A percentile compares a stretch with the other conserved stretches of the same genome.
These are phyloP conservation scores for Sebastes steindachneri DNA, from an alignment of 2,797 vertebrate genomes.

Conservation along the genomic window DNA sequence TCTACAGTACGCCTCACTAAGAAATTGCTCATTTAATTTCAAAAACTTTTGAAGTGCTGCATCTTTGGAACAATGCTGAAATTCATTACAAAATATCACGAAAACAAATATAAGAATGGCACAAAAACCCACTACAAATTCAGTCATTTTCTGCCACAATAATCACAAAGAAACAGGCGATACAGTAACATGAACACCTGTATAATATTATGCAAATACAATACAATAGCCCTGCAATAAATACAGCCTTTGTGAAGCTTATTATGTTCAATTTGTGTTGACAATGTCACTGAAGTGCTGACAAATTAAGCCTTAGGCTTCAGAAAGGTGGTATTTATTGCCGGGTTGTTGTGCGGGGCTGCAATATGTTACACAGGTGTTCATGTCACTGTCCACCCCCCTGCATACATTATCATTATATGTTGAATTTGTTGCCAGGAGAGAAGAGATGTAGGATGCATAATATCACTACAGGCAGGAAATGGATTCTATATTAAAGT, in stretches of 20 bases:
- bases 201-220: constrained; percentile 1
- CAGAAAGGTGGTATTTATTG: constrained; percentile 20
- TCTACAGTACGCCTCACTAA: neutral
- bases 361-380: constrained; percentile 26
- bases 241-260: constrained; percentile 3
- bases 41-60: neutral
- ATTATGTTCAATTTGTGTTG: constrained; percentile 17
- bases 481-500: constrained; percentile 10
- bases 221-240: constrained; percentile 15
- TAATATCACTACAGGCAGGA: neutral
- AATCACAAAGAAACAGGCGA: neutral
- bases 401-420: constrained; percentile 19
- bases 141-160: neutral
- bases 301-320: constrained; percentile 21
- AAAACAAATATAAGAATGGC: neutral
- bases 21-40: neutral
- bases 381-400: constrained; percentile 9
- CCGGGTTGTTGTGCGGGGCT: neutral
- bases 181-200: constrained; percentile 24
- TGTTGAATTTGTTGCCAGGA: neutral
- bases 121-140: neutral
- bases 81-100: neutral
- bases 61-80: neutral
- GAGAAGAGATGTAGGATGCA: neutral
- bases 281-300: constrained; percentile 17